Evolutionary conservation across 2,888 invertebrate genomes (phyloP), one percentile per base, ranked within the genome.

Genomic region (Conchocele bisecta): DNA sequence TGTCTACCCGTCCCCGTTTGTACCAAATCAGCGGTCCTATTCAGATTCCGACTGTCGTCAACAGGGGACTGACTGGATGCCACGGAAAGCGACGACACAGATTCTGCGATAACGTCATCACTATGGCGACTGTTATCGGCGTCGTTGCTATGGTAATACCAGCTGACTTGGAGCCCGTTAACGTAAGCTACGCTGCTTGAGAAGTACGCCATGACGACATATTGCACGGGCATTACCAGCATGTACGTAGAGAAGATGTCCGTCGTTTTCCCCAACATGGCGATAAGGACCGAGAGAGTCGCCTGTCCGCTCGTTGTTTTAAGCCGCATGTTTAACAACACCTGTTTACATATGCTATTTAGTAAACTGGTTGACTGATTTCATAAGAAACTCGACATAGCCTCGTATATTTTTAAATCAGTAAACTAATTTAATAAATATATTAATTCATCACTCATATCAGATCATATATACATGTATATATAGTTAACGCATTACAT

Each of bases 171-270:
- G 9, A 81, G 37, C 13, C 77, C 81, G 57, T 82, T 82, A 22
- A 81, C 37, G 37, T 70, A 82, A 17, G 75, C 80, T 1, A 82
- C 79, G 26, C 75, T 74, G 31, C 77, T 78, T 6, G 83, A 81
- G 68, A 81, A 83, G 53, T 82, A 83, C 11, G 51, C 44, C 82
- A 82, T 82, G 24, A 82, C 67, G 31, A 81, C 72, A 48, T 81
- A 83, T 39, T 82, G 83, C 3, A 81, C 17, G 0, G 83, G 83
- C 54, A 83, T 46, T 1, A 77, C 68, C 6, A 83, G 71, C 17
- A 57, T 60, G 58, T 81, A 75, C 41, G 64, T 79, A 0, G 77
- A 57, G 3, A 81, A 35, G 46, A 82, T 81, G 41, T 82, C 82
- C 0, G 81, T 77, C 3, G 74, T 83, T 42, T 81, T 81, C 5